Evolutionary conservation across 2,797 vertebrate genomes (phyloP).

Genomic region (Dendrocincla tyrannina): DNA sequence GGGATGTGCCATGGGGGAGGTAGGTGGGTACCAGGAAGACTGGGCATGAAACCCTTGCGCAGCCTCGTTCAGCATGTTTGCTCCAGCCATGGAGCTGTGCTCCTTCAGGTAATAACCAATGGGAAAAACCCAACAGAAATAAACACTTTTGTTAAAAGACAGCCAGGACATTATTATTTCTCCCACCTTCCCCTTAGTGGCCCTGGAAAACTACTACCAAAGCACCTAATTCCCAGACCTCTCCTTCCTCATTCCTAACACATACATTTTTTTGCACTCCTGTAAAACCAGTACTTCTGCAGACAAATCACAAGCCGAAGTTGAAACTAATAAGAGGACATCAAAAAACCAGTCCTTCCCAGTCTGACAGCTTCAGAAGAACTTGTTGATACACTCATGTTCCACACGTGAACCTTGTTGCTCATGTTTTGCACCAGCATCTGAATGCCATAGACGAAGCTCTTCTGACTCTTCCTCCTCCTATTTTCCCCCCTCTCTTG

Average conservation of each 20-base stretch:
- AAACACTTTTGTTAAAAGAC: not conserved
- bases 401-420: not conserved
- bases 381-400: not conserved
- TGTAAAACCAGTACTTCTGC: not conserved
- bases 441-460: conserved; percentile 15
- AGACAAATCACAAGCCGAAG: not conserved
- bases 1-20: not conserved
- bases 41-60: not conserved
- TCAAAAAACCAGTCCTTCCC: not conserved
- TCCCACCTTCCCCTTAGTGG: not conserved
- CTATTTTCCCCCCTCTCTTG: rapidly evolving
- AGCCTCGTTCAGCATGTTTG: not conserved
- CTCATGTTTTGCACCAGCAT: conserved; percentile 45
- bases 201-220: not conserved
- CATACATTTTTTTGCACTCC: not conserved
- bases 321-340: not conserved
- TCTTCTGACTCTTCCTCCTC: not conserved
- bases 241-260: not conserved
- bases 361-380: not conserved
- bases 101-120: not conserved
- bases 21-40: not conserved
- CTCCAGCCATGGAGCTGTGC: not conserved
- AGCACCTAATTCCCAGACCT: not conserved
- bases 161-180: not conserved
- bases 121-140: not conserved